A percentile compares a stretch with the other conserved stretches of the same genome.
These are phyloP conservation scores for Piscicola geometra DNA, from an alignment of 2,888 invertebrate species.

Conservation along the genomic window DNA sequence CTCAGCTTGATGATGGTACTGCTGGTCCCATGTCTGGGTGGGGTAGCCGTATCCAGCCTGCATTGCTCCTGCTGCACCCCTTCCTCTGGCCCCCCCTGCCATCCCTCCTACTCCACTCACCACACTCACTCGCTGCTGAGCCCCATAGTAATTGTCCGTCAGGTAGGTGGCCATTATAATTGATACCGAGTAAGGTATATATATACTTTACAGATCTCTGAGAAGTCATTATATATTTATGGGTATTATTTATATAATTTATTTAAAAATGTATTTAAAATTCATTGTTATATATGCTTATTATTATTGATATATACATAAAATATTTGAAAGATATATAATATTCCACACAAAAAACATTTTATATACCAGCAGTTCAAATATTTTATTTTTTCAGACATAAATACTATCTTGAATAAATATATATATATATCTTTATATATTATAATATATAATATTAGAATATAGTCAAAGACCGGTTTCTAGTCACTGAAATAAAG, in stretches of 20 bases:
- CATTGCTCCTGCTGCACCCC: background rate
- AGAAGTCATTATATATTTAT: conserved; percentile 2
- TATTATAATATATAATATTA: conserved; percentile 7
- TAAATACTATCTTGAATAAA: background rate
- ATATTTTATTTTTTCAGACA: background rate
- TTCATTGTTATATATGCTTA: background rate
- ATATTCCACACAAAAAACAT: background rate
- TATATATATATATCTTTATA: background rate
- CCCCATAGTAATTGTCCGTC: conserved; percentile 11
- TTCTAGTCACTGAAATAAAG: too few relatives aligned
- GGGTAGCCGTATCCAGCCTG: conserved; percentile 5
- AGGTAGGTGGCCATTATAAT: conserved; percentile 18
- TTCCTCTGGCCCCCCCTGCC: background rate
- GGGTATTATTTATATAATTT: background rate
- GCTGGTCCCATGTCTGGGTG: conserved; percentile 3
- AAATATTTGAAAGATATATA: background rate
- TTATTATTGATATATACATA: background rate
- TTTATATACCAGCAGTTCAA: background rate
- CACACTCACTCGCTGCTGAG: conserved; percentile 11
- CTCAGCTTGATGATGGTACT: background rate
- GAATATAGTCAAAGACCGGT: background rate
- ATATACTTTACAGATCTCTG: conserved; percentile 15
- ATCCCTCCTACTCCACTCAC: conserved; percentile 13
- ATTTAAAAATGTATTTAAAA: background rate
- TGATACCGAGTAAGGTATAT: background rate